Base-by-base conservation (phyloP, 2,797 vertebrate species). In the Loris lydekkerianus region DNA sequence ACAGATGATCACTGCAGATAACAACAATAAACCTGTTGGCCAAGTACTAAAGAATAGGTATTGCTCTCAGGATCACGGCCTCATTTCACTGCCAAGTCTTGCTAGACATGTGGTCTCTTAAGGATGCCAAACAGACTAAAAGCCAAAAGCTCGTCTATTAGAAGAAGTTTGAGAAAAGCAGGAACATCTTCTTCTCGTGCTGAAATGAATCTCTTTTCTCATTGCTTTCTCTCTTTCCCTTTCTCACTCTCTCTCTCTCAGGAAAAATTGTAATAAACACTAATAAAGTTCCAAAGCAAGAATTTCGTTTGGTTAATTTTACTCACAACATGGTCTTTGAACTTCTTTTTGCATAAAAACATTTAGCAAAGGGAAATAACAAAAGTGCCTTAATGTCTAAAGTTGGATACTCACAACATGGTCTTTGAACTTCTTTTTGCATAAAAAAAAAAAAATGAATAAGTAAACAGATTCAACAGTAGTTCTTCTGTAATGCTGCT, bases 281-380 rank as follows among this genome's bases (percentile, higher is more conserved):
- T 49, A 67, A 49, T 7, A 14, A 43, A 60, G 5, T 80, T 81
- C 27, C 56, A 56, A 91, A 95, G 46, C 7, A 31, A 87, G 18
- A 43, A 67, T 31, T 86, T 60, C 25, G 70, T 89, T 93, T 77
- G 20, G 5, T 85, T 87, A n/a, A 1, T 96, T 70, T 88, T n/a
- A n/a, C n/a, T n/a, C n/a, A n/a, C 78, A 88, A 60, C 23, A 65
- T 23, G 25, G 31, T 18, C 27, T 56, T 92, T 43, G 49, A 92
- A 89, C 3, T 14, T 1, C 6, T 65, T 92, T 95, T 93, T 86
- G 60, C 31, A 37, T 83, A 70, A 81, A 89, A 89, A 89, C 27
- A 67, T 34, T 90, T 75, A 94, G 8, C 34, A 86, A 84, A 84
- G 46, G 53, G 84, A 96, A 95, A 92, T 15, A 75, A 60, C 60